Evolutionary conservation across 2,888 invertebrate genomes (phyloP), one percentile per base, ranked within the genome.

Genomic region (Eubasilissa splendida): DNA sequence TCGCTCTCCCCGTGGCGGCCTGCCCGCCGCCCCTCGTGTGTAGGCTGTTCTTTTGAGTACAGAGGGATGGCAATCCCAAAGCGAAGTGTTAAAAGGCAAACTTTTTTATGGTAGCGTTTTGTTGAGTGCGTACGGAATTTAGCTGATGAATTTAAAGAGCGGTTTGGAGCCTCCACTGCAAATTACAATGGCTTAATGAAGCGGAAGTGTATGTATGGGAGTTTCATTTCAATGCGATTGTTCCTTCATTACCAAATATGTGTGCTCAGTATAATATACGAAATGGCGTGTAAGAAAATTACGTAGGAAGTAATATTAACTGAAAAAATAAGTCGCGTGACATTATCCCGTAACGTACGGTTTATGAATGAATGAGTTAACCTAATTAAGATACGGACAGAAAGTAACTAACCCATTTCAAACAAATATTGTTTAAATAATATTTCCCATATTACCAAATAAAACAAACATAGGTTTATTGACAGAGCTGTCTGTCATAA

Each of bases 81-180:
- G 76, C 42, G 33, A 53, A 70, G 60, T 70, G 77, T 68, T 65
- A 71, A 71, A 77, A 77, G 60, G 70, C 70, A 53, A 77, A 77
- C 77, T 77, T 77, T 75, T 42, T 77, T 77, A 70, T 77, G 60
- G 70, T 22, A 10, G 77, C 42, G 59, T 50, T 70, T 77, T 60
- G 70, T 70, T 22, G 60, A 77, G 77, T 77, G 77, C 70, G 70
- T 77, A 71, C 53, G 70, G 70, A 77, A 70, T 77, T 77, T 77
- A 33, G 70, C 53, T 70, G 77, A 77, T 77, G 77, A 59, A 77
- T 73, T 56, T 42, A 73, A 73, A 73, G 58, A 54, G 71, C 71
- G 56, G 71, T 73, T 73, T 73, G 31, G 71, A 73, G 33, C n/a
- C 56, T 73, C 56, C 31, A 71, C 71, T 56, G 71, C 71, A 73